Evolutionary conservation across 2,888 invertebrate genomes (phyloP), one percentile per base, ranked within the genome.

Genomic region (Drosophila histrio): DNA sequence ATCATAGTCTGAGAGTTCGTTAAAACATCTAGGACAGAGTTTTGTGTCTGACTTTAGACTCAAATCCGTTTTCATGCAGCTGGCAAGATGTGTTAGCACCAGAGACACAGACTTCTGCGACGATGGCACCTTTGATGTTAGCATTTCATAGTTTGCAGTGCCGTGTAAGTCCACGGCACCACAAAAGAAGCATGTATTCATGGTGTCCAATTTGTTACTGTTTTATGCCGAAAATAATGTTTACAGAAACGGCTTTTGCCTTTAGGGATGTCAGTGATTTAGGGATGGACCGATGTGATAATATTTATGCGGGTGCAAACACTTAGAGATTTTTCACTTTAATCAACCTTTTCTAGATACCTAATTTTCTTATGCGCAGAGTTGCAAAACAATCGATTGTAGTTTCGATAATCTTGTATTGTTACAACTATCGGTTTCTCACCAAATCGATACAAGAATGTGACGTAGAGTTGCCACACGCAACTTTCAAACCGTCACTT

Each of bases 31-130:
- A 0, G 64, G 71, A 24, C 91, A 91, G 0, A 91, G 74, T 43
- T 72, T 84, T 6, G 84, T 71, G 2, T 68, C 69, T 9, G 69
- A 63, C 59, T 78, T 81, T 3, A 91, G 77, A 9, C 78, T 69
- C 11, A 90, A 61, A 26, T 85, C 68, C 3, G 80, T 78, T 72
- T 89, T 89, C 41, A 91, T 89, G 52, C 90, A 89, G 54, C 86
- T 90, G n/a, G 84, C 88, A 9, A 91, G 62, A 50, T 91, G 91
- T 3, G 75, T 80, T 2, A 91, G 75, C 17, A 91, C 91, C 17
- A 90, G 53, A 3, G 86, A 83, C 2, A 91, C 72, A 0, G 87
- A 72, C 56, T 91, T 91, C 7, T 86, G 87, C 2, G 91, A 91
- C 5, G 82, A 79, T 3, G 89, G 89, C 26, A 90, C 89, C 28